Evolutionary conservation across 2,888 invertebrate species (phyloP), one percentile per base, ranked within the genome.

Genomic region (Andrena chrysosceles): DNA sequence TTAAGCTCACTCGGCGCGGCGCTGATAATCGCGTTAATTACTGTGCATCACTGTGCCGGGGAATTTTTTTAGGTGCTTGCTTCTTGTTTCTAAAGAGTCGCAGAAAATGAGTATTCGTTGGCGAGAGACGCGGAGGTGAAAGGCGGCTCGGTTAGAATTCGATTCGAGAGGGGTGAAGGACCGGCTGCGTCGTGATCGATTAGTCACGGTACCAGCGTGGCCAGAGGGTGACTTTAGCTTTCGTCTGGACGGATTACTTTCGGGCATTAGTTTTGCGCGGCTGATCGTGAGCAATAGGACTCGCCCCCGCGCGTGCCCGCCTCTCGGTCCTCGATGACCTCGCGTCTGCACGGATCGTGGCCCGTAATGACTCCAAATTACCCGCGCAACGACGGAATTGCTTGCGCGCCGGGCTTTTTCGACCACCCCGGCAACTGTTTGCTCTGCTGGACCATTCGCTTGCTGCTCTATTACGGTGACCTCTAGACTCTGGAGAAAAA

Each of bases 121-220:
- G 54, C 70, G 64, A 84, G 68, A 70, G 20, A 8, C 52, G 20
- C n/a, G 23, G 56, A 23, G 56, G 23, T 26, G 23, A 56, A 4
- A 56, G 56, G 73, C 84, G 76, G 16, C 42, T 42, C 68, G 80
- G 80, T 71, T 77, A 69, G 75, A 79, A 83, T 81, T 83, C 81
- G 83, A 77, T 72, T 60, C 78, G 78, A 75, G 76, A 75, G 81
- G 42, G 80, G 80, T 67, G 71, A 80, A 71, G 48, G 91, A 92
- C 91, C 91, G 91, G 90, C 90, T 90, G 92, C 91, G 90, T 92
- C 91, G 86, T 91, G 93, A 93, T 93, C 91, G 93, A 93, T 93
- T 93, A 93, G 93, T 91, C 91, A 92, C 91, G 90, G 92, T 93
- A 91, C 93, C 93, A 92, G 92, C 77, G 87, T 70, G 89, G 83